Evolutionary conservation across 2,797 vertebrate genomes (phyloP).

Genomic region (Loris lydekkerianus): DNA sequence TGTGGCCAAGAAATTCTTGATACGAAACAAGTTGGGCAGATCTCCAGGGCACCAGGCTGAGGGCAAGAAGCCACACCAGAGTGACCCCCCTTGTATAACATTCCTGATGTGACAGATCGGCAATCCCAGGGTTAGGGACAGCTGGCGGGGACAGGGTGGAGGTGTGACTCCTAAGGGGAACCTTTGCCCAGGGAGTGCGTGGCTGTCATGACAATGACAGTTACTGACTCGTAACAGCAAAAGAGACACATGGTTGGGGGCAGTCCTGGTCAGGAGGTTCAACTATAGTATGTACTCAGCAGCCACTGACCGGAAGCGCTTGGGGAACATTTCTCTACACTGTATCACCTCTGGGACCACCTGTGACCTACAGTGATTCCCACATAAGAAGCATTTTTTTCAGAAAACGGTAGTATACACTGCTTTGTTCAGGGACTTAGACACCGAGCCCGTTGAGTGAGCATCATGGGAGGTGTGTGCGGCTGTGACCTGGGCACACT

Average conservation of each 20-base stretch:
- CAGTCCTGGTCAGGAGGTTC: not conserved
- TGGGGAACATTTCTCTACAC: too few relatives aligned
- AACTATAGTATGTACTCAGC: not conserved
- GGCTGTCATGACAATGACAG: rapidly evolving
- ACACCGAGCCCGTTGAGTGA: rapidly evolving
- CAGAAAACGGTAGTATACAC: not conserved
- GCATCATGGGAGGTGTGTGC: not conserved
- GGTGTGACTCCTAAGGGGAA: not conserved
- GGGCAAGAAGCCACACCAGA: not conserved
- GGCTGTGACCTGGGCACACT: not conserved
- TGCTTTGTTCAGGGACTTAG: not conserved
- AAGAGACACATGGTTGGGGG: rapidly evolving
- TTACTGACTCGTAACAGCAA: rapidly evolving
- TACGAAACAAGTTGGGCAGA: rapidly evolving
- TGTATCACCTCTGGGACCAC: not conserved
- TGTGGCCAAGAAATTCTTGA: rapidly evolving
- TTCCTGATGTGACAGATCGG: not conserved
- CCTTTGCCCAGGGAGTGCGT: not conserved
- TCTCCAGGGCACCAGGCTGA: rapidly evolving
- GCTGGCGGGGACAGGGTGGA: not conserved
- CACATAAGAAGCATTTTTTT: not conserved
- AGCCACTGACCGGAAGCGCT: too few relatives aligned
- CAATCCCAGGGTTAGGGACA: not conserved
- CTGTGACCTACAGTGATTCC: not conserved
- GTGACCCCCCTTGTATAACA: rapidly evolving